These are phyloP conservation scores for Seira sanloemensis DNA, from an alignment of 2,888 invertebrate species.

Conservation along the genomic window DNA sequence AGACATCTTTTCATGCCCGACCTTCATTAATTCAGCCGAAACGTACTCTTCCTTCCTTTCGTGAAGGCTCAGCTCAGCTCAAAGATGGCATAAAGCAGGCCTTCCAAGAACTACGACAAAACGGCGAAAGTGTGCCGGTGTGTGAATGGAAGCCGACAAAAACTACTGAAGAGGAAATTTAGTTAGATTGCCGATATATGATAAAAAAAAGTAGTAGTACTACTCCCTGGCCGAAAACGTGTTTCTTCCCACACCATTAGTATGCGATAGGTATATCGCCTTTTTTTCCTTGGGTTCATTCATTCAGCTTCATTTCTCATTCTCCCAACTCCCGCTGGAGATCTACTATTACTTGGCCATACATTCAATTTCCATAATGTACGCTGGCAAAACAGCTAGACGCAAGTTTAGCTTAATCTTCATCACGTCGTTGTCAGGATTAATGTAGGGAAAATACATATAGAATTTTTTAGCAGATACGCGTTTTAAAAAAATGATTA, in stretches of 20 bases:
- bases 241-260: background rate
- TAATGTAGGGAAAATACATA: background rate
- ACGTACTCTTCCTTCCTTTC: background rate
- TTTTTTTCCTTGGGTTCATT: background rate
- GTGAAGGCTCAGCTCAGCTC: too few relatives aligned
- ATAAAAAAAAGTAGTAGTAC: background rate
- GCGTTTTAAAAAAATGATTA: background rate
- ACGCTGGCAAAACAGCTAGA: background rate
- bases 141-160: background rate
- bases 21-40: background rate
- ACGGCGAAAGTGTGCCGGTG: background rate
- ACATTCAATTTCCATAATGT: background rate
- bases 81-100: slow-evolving; percentile 40
- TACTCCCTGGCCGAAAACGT: background rate
- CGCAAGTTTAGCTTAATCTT: background rate
- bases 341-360: background rate
- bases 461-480: background rate
- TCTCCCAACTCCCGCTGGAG: background rate
- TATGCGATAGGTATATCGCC: background rate
- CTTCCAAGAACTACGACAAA: slow-evolving; percentile 16
- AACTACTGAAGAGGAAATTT: background rate
- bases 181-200: background rate
- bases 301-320: background rate
- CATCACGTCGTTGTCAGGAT: background rate
- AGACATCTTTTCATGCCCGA: slow-evolving; percentile 24